phyloP scores from a whole-genome alignment of 1,140 invertebrate species.

The Anastatus disparis region DNA sequence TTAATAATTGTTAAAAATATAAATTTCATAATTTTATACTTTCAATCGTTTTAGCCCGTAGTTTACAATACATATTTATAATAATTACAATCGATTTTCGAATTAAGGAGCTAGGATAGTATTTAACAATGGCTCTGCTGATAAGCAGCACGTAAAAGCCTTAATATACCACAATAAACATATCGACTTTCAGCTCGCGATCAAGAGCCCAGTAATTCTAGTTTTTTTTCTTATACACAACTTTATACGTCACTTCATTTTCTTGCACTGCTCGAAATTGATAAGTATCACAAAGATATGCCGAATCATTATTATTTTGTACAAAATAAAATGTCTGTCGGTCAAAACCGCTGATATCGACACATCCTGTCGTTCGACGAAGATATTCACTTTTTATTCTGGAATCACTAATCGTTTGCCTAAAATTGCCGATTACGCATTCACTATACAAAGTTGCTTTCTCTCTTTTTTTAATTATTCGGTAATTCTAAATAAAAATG shows the following conservation, averaged over 20 bases:
- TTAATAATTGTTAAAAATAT: conserved; percentile 63
- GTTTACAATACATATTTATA: conserved; percentile 51
- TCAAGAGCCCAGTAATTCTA: conserved; percentile 39
- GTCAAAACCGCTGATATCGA: conserved; percentile 14
- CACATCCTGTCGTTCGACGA: conserved; percentile 26
- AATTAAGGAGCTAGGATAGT: conserved; percentile 41
- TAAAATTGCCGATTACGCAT: conserved; percentile 20
- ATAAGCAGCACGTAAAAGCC: conserved; percentile 8
- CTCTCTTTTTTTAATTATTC: neutral
- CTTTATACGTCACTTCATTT: conserved; percentile 4
- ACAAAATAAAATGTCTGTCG: conserved; percentile 7
- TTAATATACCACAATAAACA: conserved; percentile 31
- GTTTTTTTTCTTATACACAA: conserved; percentile 32
- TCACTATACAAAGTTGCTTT: conserved; percentile 14
- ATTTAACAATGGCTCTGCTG: conserved; percentile 39
- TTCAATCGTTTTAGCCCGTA: conserved; percentile 48
- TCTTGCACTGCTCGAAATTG: conserved; percentile 12
- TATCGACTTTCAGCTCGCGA: conserved; percentile 33
- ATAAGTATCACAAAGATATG: conserved; percentile 44
- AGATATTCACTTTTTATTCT: neutral
- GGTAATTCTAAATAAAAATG: conserved; percentile 14
- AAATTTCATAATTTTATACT: conserved; percentile 56
- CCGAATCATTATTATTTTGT: conserved; percentile 36
- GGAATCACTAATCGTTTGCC: conserved; percentile 18
- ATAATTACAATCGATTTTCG: conserved; percentile 46